Conservation (phyloP, 2,888 invertebrate genomes). For the Zaprionus lineosus region DNA sequence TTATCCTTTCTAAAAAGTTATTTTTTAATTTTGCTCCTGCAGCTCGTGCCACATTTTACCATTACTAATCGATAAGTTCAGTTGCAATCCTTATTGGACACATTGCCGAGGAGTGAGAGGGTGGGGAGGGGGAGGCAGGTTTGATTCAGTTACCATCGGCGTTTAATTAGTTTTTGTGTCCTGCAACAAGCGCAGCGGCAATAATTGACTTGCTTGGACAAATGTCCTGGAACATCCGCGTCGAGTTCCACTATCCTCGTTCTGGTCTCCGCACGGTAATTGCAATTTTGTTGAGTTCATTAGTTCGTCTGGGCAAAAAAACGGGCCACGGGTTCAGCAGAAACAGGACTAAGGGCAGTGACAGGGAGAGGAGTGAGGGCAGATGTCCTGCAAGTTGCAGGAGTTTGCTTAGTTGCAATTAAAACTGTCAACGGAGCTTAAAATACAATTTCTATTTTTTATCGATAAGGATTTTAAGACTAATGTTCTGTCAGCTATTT, state of each 20-base stretch:
- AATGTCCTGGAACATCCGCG: conserved; percentile 33
- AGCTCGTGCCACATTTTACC: too few species aligned
- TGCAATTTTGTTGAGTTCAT: conserved; percentile 72
- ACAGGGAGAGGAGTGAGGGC: not conserved
- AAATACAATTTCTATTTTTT: conserved; percentile 14
- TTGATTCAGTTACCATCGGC: conserved; percentile 43
- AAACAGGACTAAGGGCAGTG: not conserved
- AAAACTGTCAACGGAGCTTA: conserved; percentile 25
- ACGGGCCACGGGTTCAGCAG: not conserved
- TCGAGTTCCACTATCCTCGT: not conserved
- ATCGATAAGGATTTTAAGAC: too few species aligned
- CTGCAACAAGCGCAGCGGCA: conserved; percentile 46
- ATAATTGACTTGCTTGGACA: conserved; percentile 64
- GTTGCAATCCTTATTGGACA: conserved; percentile 38
- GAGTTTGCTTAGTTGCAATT: conserved; percentile 13
- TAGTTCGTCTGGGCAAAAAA: conserved; percentile 44
- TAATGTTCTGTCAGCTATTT: too few species aligned
- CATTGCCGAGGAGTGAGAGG: not conserved
- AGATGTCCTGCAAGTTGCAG: conserved; percentile 5
- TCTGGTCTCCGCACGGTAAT: conserved; percentile 47
- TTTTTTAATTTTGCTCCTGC: too few species aligned
- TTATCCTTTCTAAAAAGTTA: too few species aligned
- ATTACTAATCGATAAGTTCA: conserved; percentile 59
- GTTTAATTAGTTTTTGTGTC: conserved; percentile 72
- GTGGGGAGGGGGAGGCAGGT: conserved; percentile 14